Evolutionary conservation across 2,797 vertebrate genomes (phyloP), one percentile per base, ranked within the genome.

Genomic region (Glyptemys insculpta): DNA sequence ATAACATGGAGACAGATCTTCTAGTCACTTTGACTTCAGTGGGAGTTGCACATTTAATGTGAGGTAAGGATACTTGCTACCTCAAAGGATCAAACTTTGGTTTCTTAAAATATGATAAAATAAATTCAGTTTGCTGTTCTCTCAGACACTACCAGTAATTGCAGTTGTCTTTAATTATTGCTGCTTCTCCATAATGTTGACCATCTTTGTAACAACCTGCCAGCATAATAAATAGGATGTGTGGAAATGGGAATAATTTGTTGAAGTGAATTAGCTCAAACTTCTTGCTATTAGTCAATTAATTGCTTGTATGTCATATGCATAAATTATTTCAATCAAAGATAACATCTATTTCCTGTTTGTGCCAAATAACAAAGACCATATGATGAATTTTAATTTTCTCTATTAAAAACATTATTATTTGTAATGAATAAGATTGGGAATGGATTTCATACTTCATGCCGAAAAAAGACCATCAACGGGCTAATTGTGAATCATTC

Each of bases 161-260:
- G 97, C 98, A 98, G 97, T 98, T 98, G 96, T 98, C 98, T 97
- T 97, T 98, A 95, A 97, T 92, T 86, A 94, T 68, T 91, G 94
- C 74, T 97, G 97, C 98, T 97, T 98, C 98, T 98, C 95, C 96
- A 16, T 98, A 97, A 93, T 91, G 91, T n/a, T 49, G 97, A 37
- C 96, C 98, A 87, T 96, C 96, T 98, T 95, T 98, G 92, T 97
- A 92, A 94, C 98, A 98, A 97, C 98, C 98, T 98, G 97, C 59
- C 92, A 98, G 98, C 11, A 96, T 19, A 97, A 97, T 68, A 96
- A 11, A 56, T 1, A 96, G 37, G 41, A 87, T 53, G 80, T 83
- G 89, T 95, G 62, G 92, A 94, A 97, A 95, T 81, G 83, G 76
- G 93, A 47, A 52, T 12, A 44, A 44, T 81, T 79, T 37, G 11